Base-by-base conservation (phyloP, 2,888 invertebrate genomes). In the Phengaris arion region DNA sequence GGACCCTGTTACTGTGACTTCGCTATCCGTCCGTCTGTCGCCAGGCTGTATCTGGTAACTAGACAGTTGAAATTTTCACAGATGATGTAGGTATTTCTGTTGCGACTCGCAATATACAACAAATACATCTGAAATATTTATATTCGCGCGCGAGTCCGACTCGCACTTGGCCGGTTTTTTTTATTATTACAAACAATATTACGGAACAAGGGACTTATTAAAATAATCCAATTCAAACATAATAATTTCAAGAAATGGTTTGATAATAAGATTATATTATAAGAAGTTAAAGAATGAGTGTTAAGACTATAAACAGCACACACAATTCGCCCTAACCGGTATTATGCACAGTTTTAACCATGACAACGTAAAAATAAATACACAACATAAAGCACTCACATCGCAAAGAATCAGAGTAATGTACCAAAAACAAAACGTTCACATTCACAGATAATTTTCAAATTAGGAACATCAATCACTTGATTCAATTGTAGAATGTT, bases 361-460 rank as follows among this genome's bases (percentile, higher is more conserved):
- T 72, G 72, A 72, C 72, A 72, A 72, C 72, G 72, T 52, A 48
- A 48, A 64, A 69, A 69, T 69, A 69, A 69, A 48, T 69, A 52
- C 64, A 64, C 35, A 64, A 64, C 35, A 55, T n/a, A 48, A n/a
- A 69, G 35, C 2, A 72, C 72, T 72, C 54, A 72, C 72, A 72
- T 72, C 52, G 22, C 52, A 22, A 52, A 12, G 15, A 52, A 35
- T 48, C 48, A 48, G 35, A 12, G 12, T 59, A 59, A 59, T 15
- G 15, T 59, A 15, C 59, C 64, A 64, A 45, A 64, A 13, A 13
- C 35, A 6, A 64, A 35, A 64, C 13, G 64, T 35, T 70, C 70
- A 70, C 70, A 70, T 70, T 15, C 72, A 72, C 72, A 54, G 35
- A 54, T 3, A 54, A 72, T 45, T 72, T 52, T 45, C 35, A 13